phyloP scores from a whole-genome alignment of 2,888 invertebrate genomes.

The Tipula lateralis region DNA sequence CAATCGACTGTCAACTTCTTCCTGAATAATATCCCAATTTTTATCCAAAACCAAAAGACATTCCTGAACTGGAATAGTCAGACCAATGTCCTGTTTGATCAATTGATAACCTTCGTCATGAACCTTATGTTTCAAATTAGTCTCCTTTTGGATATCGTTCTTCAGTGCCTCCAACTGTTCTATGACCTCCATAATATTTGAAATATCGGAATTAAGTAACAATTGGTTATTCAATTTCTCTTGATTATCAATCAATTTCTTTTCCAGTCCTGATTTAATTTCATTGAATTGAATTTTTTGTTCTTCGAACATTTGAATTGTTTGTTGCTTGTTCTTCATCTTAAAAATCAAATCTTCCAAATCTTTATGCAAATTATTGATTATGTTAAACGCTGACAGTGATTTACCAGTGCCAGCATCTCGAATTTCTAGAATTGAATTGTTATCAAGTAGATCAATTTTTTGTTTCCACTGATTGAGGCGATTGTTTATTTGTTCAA shows the following conservation, averaged over 20 bases:
- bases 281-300: slow-evolving; percentile 75
- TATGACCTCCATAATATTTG: slow-evolving; percentile 48
- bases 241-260: slow-evolving; percentile 56
- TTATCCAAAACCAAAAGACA: slow-evolving; percentile 71
- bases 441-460: slow-evolving; percentile 63
- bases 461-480: slow-evolving; percentile 66
- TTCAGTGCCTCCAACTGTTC: slow-evolving; percentile 53
- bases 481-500: slow-evolving; percentile 63
- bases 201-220: slow-evolving; percentile 41
- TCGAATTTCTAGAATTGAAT: slow-evolving; percentile 61
- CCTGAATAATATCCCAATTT: slow-evolving; percentile 74
- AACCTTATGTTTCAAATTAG: slow-evolving; percentile 62
- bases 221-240: slow-evolving; percentile 43
- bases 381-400: slow-evolving; percentile 64
- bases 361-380: slow-evolving; percentile 68
- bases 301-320: slow-evolving; percentile 64
- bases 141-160: slow-evolving; percentile 56
- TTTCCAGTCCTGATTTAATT: slow-evolving; percentile 64
- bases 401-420: slow-evolving; percentile 67
- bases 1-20: slow-evolving; percentile 67
- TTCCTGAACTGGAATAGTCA: slow-evolving; percentile 74
- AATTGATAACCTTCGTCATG: slow-evolving; percentile 72
- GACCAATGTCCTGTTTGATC: slow-evolving; percentile 76
- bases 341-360: slow-evolving; percentile 62
- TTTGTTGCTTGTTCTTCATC: slow-evolving; percentile 61